Conservation (phyloP, 2,113 vertebrate species). For the Plestiodon gilberti region DNA sequence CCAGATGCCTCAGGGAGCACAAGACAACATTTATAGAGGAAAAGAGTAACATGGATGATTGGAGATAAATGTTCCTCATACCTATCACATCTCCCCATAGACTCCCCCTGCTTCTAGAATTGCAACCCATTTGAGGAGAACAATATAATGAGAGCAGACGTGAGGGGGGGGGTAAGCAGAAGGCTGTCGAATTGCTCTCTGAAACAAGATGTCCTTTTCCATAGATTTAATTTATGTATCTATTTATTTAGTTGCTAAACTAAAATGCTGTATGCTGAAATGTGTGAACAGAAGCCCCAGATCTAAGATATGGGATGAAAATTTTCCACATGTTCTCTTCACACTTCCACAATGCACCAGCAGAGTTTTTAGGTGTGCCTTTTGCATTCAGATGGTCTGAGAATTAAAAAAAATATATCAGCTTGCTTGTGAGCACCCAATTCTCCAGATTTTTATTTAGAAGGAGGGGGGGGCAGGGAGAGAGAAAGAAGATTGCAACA, state of each 20-base stretch:
- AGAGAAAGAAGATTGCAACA: neutral
- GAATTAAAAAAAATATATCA: neutral
- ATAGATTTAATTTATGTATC: neutral
- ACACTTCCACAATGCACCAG: neutral
- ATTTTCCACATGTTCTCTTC: constrained; percentile 16
- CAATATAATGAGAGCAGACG: no score
- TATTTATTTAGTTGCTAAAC: neutral
- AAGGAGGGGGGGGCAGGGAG: neutral
- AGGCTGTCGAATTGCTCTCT: neutral
- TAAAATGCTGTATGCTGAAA: neutral
- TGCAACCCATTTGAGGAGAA: no score
- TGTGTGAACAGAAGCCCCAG: neutral
- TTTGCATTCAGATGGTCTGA: neutral
- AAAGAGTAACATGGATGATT: no score
- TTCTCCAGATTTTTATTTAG: neutral
- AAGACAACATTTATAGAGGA: no score
- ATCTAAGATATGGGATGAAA: neutral
- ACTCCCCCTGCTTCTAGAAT: no score
- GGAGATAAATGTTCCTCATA: no score
- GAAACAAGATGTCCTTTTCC: neutral
- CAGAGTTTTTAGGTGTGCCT: neutral
- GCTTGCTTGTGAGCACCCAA: neutral
- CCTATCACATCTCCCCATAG: no score
- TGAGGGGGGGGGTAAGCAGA: no score
- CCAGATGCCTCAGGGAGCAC: no score